A percentile compares a stretch with the other conserved stretches of the same genome.
phyloP scores from a whole-genome alignment of 2,113 vertebrate species.

The Scomber colias region DNA sequence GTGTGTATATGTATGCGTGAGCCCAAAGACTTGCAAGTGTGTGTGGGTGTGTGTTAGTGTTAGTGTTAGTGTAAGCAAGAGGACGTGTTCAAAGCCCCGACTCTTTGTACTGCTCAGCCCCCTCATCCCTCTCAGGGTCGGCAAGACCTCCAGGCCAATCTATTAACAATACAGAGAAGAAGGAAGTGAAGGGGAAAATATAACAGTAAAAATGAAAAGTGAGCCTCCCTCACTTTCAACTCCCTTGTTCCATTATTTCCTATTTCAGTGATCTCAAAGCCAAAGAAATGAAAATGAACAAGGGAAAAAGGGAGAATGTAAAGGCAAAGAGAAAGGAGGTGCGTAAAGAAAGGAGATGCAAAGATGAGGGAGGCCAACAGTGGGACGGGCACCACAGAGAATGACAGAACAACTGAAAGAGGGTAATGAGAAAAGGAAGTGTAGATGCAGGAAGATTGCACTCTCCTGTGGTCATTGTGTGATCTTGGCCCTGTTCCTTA shows the following conservation, averaged over 20 bases:
- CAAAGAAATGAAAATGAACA: constrained; percentile 30
- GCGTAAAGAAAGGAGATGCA: neutral
- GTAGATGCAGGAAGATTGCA: constrained; percentile 35
- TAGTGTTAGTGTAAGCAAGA: constrained; percentile 35
- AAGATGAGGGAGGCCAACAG: neutral
- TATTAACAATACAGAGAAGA: constrained; percentile 61
- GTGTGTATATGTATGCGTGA: constrained; percentile 11
- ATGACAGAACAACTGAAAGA: constrained; percentile 10
- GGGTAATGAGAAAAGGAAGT: constrained; percentile 44
- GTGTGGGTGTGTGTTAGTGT: constrained; percentile 14
- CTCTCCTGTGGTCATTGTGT: constrained; percentile 28
- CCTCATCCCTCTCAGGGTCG: constrained; percentile 58
- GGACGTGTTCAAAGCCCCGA: constrained; percentile 70
- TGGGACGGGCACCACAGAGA: neutral
- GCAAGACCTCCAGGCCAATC: constrained; percentile 64
- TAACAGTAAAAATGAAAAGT: constrained; percentile 48
- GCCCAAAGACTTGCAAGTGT: neutral
- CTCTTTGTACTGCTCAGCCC: constrained; percentile 63
- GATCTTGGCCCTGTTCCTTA: constrained; percentile 27
- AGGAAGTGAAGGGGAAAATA: constrained; percentile 30
- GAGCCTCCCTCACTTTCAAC: constrained; percentile 47
- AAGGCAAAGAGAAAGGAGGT: neutral
- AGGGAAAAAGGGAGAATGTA: neutral
- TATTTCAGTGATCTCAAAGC: constrained; percentile 34
- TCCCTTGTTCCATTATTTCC: constrained; percentile 58